Conservation (phyloP, 1,140 invertebrate species). For the Sesamia nonagrioides region DNA sequence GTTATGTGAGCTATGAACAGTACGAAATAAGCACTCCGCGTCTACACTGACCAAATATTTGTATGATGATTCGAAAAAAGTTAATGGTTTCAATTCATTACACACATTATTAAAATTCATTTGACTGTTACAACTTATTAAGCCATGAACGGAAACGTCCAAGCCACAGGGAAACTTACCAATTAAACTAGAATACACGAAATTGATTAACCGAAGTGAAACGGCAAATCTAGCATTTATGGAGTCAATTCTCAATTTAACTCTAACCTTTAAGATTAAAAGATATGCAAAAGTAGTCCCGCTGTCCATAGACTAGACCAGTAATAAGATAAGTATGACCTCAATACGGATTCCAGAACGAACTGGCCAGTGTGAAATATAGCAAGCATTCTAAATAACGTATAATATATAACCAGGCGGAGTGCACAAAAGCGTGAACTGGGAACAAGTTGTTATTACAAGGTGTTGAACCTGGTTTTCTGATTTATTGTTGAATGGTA, state of each 20-base stretch:
- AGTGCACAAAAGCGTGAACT: slow-evolving; percentile 62
- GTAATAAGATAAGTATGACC: slow-evolving; percentile 63
- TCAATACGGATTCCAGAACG: slow-evolving; percentile 59
- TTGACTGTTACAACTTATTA: background rate
- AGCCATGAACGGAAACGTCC: background rate
- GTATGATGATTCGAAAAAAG: slow-evolving; percentile 22
- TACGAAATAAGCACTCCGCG: slow-evolving; percentile 65
- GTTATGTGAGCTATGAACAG: slow-evolving; percentile 81
- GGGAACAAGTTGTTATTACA: slow-evolving; percentile 72
- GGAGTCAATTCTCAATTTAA: slow-evolving; percentile 32
- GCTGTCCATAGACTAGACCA: slow-evolving; percentile 49
- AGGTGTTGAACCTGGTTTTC: slow-evolving; percentile 69
- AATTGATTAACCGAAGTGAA: slow-evolving; percentile 3
- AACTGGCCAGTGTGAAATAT: slow-evolving; percentile 61
- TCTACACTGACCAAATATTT: slow-evolving; percentile 51
- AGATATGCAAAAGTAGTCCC: slow-evolving; percentile 60
- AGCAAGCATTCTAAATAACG: slow-evolving; percentile 63
- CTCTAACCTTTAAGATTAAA: slow-evolving; percentile 50
- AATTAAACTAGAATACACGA: slow-evolving; percentile 19
- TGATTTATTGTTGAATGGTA: slow-evolving; percentile 66
- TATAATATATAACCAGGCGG: slow-evolving; percentile 62
- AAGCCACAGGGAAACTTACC: background rate
- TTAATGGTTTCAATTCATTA: slow-evolving; percentile 10
- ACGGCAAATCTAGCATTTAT: background rate
- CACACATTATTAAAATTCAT: background rate